Evolutionary conservation across 2,888 invertebrate species (phyloP), one percentile per base, ranked within the genome.

Genomic region (Drosophila pseudotalamancana): DNA sequence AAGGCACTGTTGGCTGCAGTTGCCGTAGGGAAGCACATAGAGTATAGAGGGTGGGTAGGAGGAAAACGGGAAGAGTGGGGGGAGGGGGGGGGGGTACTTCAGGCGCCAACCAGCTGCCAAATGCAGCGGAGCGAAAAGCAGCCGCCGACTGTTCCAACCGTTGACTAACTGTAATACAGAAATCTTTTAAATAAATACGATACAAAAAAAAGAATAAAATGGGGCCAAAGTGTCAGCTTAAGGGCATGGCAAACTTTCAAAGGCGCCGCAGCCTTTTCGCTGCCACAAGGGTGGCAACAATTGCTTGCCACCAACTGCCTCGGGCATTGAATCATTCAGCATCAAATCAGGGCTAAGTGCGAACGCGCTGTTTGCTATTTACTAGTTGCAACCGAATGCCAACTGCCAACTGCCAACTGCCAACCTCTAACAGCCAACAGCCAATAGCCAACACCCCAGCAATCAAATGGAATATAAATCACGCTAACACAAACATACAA

Each of bases 321-420:
- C 27, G 21, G 49, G 54, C 70, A 71, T 31, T 55, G 53, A 56
- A 54, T 60, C 60, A 35, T 53, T 70, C 68, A 59, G 64, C 67
- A 75, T 79, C 82, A 65, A 76, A 75, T 79, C 79, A 75, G 51
- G 46, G 48, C 51, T 34, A 62, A 76, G 71, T 78, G 77, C 59
- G 68, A 73, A 80, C 65, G 45, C 64, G 62, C 60, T 81, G 55
- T 79, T 75, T 75, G 69, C 70, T 19, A 55, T 75, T 73, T 56
- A 43, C 60, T 32, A 42, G 31, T 60, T 68, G 49, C 68, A 69
- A 70, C 59, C 61, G 37, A 77, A 77, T 60, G 55, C 57, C 61
- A 64, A 62, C 61, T 34, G 46, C 29, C 51, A 46, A 54, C 31
- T 12, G n/a, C 32, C 14, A 32, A 14, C 5, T 12, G 54, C 59